A percentile compares a stretch with the other conserved stretches of the same genome.
Conservation (phyloP, 2,888 invertebrate genomes). For the Hyposoter dolosus region DNA sequence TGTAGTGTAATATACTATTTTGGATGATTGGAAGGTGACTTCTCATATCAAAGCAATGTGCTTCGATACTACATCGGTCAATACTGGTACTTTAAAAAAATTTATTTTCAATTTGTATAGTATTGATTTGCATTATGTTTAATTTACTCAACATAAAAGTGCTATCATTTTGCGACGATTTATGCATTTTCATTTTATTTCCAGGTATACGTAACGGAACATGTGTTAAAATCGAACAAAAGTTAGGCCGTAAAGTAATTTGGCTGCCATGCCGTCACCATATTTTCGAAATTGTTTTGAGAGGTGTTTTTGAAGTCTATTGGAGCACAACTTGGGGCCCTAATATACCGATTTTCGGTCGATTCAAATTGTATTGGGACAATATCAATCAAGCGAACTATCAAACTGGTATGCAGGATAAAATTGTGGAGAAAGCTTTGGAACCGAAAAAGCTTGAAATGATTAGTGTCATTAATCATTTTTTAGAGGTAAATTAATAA, state of each 20-base stretch:
- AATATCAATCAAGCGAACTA: conserved; percentile 49
- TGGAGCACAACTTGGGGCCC: conserved; percentile 55
- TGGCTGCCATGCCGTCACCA: conserved; percentile 63
- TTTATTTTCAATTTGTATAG: not conserved
- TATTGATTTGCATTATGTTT: conserved; percentile 63
- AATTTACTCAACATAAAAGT: not conserved
- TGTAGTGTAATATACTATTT: too few species aligned
- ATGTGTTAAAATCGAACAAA: conserved; percentile 48
- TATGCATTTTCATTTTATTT: conserved; percentile 7
- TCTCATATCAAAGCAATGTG: conserved; percentile 67
- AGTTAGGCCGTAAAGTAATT: conserved; percentile 47
- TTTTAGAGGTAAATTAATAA: conserved; percentile 17
- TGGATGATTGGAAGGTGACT: conserved; percentile 60
- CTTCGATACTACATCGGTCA: conserved; percentile 44
- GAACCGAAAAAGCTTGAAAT: conserved; percentile 29
- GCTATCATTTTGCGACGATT: not conserved
- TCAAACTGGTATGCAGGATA: conserved; percentile 53
- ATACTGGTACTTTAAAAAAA: not conserved
- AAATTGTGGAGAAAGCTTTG: conserved; percentile 26
- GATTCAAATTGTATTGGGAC: conserved; percentile 49
- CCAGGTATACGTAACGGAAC: conserved; percentile 36
- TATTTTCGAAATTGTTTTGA: conserved; percentile 50
- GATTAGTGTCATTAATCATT: conserved; percentile 17
- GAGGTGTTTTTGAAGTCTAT: conserved; percentile 48
- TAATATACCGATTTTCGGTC: conserved; percentile 47